Conservation (phyloP, 2,113 vertebrate genomes). For the Equus quagga region DNA sequence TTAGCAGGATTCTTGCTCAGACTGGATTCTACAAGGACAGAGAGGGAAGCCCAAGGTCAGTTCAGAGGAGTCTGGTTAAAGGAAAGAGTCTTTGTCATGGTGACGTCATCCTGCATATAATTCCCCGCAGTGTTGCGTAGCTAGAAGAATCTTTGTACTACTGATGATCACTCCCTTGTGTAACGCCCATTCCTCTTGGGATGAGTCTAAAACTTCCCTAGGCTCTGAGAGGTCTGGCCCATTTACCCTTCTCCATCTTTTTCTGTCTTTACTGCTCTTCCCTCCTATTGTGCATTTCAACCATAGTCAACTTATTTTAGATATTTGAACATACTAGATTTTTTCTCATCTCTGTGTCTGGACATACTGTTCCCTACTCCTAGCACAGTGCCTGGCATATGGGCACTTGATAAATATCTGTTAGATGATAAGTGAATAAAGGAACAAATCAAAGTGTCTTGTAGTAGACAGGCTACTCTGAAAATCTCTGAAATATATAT, state of each 20-base stretch:
- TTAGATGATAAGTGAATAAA: neutral
- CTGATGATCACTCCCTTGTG: neutral
- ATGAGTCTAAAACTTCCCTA: neutral
- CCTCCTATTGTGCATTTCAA: neutral
- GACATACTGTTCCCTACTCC: neutral
- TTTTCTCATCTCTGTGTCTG: neutral
- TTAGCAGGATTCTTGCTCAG: neutral
- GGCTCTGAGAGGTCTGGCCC: neutral
- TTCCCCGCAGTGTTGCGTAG: neutral
- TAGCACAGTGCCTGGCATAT: no score
- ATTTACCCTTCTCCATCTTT: neutral
- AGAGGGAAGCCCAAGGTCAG: neutral
- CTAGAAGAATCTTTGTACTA: neutral
- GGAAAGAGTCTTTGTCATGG: neutral
- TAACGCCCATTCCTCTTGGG: neutral
- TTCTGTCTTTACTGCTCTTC: neutral
- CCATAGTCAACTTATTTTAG: neutral
- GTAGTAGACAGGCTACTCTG: neutral
- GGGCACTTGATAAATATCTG: neutral
- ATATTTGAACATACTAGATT: neutral
- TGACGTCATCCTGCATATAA: neutral
- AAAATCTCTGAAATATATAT: neutral
- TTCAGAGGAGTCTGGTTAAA: neutral
- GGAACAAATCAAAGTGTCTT: neutral
- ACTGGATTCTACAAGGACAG: neutral